Conservation (phyloP, 2,113 vertebrate species). For the Microtus montanus region DNA sequence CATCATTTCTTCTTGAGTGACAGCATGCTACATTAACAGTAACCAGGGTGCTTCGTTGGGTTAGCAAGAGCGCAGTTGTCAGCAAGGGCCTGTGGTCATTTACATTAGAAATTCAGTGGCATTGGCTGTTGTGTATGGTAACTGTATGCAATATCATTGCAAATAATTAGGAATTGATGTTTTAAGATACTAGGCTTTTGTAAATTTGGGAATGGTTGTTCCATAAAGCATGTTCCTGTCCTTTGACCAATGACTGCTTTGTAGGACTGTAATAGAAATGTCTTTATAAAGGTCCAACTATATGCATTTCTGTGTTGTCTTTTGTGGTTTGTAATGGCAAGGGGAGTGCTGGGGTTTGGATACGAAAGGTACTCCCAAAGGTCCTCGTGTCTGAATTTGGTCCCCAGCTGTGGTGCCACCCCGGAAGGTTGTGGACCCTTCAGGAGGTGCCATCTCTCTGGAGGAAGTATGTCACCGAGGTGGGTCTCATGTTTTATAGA, state of each 20-base stretch:
- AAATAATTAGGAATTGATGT: background rate
- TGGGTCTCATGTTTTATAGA: background rate
- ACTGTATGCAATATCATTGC: background rate
- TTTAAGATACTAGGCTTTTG: background rate
- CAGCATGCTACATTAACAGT: background rate
- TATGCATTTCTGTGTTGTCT: background rate
- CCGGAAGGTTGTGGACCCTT: background rate
- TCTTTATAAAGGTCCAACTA: background rate
- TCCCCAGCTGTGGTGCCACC: too few relatives aligned
- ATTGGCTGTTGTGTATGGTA: background rate
- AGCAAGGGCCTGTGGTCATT: constrained; percentile 29
- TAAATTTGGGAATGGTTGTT: constrained; percentile 43
- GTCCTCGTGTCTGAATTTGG: too few relatives aligned
- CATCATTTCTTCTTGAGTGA: background rate
- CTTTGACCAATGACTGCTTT: background rate
- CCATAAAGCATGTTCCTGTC: background rate
- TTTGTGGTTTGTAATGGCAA: background rate
- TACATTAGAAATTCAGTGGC: background rate
- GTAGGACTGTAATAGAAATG: background rate
- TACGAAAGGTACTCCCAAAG: background rate
- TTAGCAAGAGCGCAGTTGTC: constrained; percentile 25
- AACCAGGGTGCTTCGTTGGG: background rate
- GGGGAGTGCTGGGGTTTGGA: background rate
- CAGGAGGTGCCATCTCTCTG: background rate
- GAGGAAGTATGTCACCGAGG: background rate